A percentile compares a stretch with the other conserved stretches of the same genome.
Conservation (phyloP, 2,797 vertebrate species). For the Sebastiscus albofasciatus region DNA sequence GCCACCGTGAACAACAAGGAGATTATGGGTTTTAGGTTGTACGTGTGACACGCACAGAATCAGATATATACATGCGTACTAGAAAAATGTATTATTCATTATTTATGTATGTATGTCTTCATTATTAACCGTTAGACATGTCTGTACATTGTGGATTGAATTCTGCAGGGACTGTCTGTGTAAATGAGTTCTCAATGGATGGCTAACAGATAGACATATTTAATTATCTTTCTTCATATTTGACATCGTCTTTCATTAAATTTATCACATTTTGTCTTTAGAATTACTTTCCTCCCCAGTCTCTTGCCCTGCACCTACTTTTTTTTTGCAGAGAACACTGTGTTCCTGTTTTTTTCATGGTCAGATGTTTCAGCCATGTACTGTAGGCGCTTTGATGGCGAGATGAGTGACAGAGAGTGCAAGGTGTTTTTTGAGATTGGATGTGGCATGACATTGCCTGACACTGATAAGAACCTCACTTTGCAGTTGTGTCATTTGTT, state of each 20-base stretch:
- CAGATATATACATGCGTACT: not conserved
- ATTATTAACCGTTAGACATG: not conserved
- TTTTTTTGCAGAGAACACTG: not conserved
- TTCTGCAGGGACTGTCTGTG: not conserved
- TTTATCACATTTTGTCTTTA: not conserved
- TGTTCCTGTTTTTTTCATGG: not conserved
- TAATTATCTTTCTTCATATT: not conserved
- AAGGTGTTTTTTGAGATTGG: slow-evolving; percentile 62
- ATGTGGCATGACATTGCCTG: slow-evolving; percentile 40
- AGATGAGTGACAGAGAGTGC: slow-evolving; percentile 52
- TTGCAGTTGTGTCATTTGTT: slow-evolving; percentile 45
- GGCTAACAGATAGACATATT: not conserved
- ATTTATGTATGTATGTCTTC: not conserved
- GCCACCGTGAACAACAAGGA: slow-evolving; percentile 35
- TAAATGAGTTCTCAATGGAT: not conserved
- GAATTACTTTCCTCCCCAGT: not conserved
- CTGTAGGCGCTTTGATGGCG: slow-evolving; percentile 20
- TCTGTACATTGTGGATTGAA: not conserved
- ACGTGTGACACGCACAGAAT: not conserved
- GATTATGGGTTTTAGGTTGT: slow-evolving; percentile 6
- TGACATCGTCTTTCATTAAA: not conserved
- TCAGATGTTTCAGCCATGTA: slow-evolving; percentile 8
- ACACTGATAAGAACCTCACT: slow-evolving; percentile 40
- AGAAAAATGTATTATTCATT: not conserved
- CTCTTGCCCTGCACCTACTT: not conserved